These are phyloP conservation scores for Philypnodon macrostomus DNA, from an alignment of 2,797 vertebrate genomes.

Conservation along the genomic window DNA sequence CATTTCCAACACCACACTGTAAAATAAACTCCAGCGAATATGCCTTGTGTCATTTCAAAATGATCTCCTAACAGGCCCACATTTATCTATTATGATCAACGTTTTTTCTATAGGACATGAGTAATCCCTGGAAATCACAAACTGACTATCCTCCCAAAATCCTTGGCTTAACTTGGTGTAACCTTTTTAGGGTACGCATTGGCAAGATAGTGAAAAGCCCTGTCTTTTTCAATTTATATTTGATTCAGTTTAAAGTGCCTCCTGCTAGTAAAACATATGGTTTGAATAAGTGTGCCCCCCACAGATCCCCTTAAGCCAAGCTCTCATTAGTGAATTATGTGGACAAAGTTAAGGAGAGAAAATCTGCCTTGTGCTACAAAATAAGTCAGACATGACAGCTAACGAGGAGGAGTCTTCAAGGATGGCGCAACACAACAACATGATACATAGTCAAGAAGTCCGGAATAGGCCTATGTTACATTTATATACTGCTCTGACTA, in stretches of 20 bases:
- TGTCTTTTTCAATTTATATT: slow-evolving; percentile 55
- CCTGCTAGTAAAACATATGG: slow-evolving; percentile 66
- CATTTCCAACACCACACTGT: slow-evolving; percentile 58
- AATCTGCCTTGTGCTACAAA: slow-evolving; percentile 25
- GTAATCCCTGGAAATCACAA: slow-evolving; percentile 19
- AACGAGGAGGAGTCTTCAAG: slow-evolving; percentile 16
- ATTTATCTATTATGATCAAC: slow-evolving; percentile 16
- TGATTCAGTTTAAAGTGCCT: slow-evolving; percentile 50
- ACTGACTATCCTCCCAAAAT: slow-evolving; percentile 9
- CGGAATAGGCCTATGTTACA: slow-evolving; percentile 51
- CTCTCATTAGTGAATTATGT: slow-evolving; percentile 69
- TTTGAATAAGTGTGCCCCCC: slow-evolving; percentile 64
- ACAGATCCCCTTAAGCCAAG: slow-evolving; percentile 58
- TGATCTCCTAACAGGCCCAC: slow-evolving; percentile 29
- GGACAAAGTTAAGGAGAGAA: slow-evolving; percentile 33
- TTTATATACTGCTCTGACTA: slow-evolving; percentile 37
- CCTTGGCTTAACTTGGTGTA: too few relatives aligned
- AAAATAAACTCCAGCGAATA: slow-evolving; percentile 37
- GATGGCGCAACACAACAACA: slow-evolving; percentile 16
- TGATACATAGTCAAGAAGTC: slow-evolving; percentile 50
- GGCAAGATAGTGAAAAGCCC: slow-evolving; percentile 6
- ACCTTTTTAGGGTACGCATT: background rate
- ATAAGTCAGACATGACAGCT: slow-evolving; percentile 17
- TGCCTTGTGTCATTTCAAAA: slow-evolving; percentile 38
- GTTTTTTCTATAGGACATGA: slow-evolving; percentile 16